Base-by-base conservation (phyloP, 1,140 invertebrate genomes). In the Mamestra configurata region DNA sequence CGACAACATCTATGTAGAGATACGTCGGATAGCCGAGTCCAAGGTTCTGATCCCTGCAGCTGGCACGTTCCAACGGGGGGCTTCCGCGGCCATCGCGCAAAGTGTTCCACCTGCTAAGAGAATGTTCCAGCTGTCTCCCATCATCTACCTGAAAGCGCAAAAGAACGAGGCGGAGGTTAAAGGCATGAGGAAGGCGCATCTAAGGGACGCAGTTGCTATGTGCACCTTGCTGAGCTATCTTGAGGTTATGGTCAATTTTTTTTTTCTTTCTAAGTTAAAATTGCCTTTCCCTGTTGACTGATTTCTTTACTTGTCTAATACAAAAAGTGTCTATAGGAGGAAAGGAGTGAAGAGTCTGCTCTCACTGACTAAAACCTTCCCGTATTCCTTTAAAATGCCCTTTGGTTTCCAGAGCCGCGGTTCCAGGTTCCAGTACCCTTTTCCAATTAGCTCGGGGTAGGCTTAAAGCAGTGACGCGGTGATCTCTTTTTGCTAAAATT, bases 141-240 rank as follows among this genome's bases (percentile, higher is more conserved):
- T 99, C 11, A 97, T 98, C 22, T 96, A 97, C 43, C 95, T 98
- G 90, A 98, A 98, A 86, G 97, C 98, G 0, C 96, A 97, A 57
- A 99, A 99, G 92, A 99, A 99, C 92, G 88, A 95, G 3, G 95
- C 97, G 0, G 99, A 99, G 95, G 97, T 97, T 51, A 95, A 96
- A 51, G 98, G 98, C 73, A 99, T 99, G 98, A 96, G 96, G 83
- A 96, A 95, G 66, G 98, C 98, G 4, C 98, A 99, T 92, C 91
- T 98, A 10, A 94, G 96, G 72, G 98, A 98, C 89, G 98, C 97
- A 15, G 98, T 98, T 0, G 98, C 98, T 0, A 96, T 99, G 91
- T 98, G 98, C 89, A 98, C 99, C 87, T 98, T 98, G 81, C 96
- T 99, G 61, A 96, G 97, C 43, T 99, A 98, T 95, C 94, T 99